Base-by-base conservation (phyloP, 2,888 invertebrate genomes). In the Eumacrocentrus americanus region DNA sequence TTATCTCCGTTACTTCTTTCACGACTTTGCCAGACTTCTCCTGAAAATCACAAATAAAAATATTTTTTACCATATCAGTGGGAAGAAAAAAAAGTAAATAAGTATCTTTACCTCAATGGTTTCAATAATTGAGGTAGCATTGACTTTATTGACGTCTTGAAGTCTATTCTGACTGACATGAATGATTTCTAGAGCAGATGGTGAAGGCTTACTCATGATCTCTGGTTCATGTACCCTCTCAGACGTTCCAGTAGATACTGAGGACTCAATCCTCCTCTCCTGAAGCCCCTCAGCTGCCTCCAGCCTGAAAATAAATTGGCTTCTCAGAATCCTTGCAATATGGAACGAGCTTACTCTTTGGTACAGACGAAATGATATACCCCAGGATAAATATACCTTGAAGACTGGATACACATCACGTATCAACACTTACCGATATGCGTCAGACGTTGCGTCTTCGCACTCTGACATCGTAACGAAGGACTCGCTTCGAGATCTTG, bases 381-480 rank as follows among this genome's bases (percentile, higher is more conserved):
- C 64, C 57, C 54, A 37, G 61, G 58, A 64, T 63, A 61, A 62
- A 52, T 60, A 62, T 60, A 38, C 60, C 52, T 56, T 38, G 47
- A 16, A 47, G 23, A 7, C 11, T 42, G 29, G 29, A 38, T 7
- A 23, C 20, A 51, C 3, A 44, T n/a, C n/a, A n/a, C n/a, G n/a
- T n/a, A n/a, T n/a, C n/a, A n/a, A 42, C 18, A 44, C 44, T 34
- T n/a, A 54, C 54, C 44, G 40, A 18, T 20, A 52, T 16, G 61
- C 57, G 9, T 58, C 53, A 54, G 65, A 59, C 56, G 57, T 53
- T 58, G 62, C 52, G 38, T 83, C 83, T 61, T 88, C 88, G 66
- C 86, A 87, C 74, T 87, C 87, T 1, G 88, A 88, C 9, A 88
- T 88, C 0, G 88, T 88, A 71, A 88, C 87, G 78, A 88, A 89